phyloP scores from a whole-genome alignment of 2,888 invertebrate genomes.

The Cantharis nigra region DNA sequence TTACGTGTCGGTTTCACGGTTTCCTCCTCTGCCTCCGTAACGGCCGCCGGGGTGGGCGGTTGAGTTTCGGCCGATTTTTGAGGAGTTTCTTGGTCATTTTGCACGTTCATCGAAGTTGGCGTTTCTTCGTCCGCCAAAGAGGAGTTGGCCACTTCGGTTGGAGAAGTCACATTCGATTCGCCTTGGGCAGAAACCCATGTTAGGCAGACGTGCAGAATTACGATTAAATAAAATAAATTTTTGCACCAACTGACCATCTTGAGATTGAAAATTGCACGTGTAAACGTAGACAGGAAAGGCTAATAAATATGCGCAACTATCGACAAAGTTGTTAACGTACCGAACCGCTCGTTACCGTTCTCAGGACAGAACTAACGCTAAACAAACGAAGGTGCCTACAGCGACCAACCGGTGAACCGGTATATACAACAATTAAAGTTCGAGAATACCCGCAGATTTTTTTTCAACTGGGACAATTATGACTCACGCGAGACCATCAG shows the following conservation, averaged over 20 bases:
- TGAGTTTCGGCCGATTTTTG: neutral
- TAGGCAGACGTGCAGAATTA: neutral
- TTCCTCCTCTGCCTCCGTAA: neutral
- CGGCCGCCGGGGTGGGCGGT: neutral
- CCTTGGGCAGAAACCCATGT: neutral
- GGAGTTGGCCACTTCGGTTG: neutral
- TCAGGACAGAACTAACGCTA: constrained; percentile 6
- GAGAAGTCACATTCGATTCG: neutral
- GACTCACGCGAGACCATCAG: constrained; percentile 8
- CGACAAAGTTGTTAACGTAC: constrained; percentile 1
- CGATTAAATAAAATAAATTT: neutral
- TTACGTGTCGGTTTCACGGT: neutral
- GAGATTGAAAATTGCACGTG: neutral
- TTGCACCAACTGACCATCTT: neutral
- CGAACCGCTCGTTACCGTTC: constrained; percentile 8
- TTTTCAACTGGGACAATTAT: constrained; percentile 10
- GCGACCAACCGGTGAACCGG: constrained; percentile 5
- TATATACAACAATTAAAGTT: constrained; percentile 16
- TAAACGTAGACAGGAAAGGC: neutral
- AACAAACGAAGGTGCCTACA: constrained; percentile 7
- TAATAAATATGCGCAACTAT: neutral
- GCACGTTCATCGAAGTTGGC: neutral
- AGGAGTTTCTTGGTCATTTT: neutral
- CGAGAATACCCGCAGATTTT: constrained; percentile 12
- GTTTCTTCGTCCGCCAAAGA: neutral